Conservation (phyloP, 2,113 vertebrate genomes). For the Clarias macrocephalus region DNA sequence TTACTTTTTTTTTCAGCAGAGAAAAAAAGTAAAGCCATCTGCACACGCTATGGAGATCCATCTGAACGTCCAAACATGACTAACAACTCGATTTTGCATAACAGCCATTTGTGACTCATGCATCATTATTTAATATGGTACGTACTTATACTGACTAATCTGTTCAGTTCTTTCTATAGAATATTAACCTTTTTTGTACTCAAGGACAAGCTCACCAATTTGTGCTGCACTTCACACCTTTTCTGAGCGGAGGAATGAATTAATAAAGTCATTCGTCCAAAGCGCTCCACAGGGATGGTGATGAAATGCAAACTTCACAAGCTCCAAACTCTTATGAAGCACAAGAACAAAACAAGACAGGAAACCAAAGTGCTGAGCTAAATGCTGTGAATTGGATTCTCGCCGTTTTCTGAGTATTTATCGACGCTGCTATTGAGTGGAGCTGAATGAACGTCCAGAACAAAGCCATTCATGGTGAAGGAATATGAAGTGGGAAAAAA, state of each 20-base stretch:
- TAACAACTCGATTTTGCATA: no score
- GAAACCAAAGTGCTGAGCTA: conserved; percentile 47
- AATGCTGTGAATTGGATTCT: conserved; percentile 41
- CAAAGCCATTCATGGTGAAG: conserved; percentile 16
- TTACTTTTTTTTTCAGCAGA: no score
- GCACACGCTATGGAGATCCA: no score
- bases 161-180: conserved; percentile 44
- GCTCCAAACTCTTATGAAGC: conserved; percentile 3
- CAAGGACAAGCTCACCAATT: conserved; percentile 58
- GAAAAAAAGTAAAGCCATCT: no score
- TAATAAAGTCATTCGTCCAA: conserved; percentile 67
- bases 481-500: conserved; percentile 26
- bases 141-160: background rate
- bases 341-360: conserved; percentile 41
- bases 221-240: conserved; percentile 56
- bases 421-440: background rate
- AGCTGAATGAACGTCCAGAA: background rate
- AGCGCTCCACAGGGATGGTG: conserved; percentile 48
- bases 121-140: background rate
- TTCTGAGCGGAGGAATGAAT: conserved; percentile 57
- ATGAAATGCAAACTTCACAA: conserved; percentile 37
- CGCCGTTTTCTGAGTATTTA: conserved; percentile 32
- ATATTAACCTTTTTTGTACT: conserved; percentile 36
- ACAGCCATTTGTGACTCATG: background rate
- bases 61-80: no score